Evolutionary conservation across 2,113 vertebrate genomes (phyloP), one percentile per base, ranked within the genome.

Genomic region (Gambusia holbrooki): DNA sequence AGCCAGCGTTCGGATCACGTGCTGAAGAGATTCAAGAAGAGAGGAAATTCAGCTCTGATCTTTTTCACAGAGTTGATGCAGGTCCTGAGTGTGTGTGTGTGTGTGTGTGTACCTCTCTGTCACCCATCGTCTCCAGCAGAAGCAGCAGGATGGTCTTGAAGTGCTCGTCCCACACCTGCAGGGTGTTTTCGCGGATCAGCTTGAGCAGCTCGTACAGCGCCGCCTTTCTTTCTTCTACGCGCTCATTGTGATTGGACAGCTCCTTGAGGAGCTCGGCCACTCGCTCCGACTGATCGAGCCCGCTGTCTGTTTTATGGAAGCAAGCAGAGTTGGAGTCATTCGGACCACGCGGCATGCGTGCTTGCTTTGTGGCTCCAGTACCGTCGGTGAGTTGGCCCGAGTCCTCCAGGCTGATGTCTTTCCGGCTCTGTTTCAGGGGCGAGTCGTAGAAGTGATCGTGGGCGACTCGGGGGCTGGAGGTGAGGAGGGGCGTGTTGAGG

Each of bases 61-160:
- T 13, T 8, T 19, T 27, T 48, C 35, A 27, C 17, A 5, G 22
- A 14, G 29, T 37, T 10, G 13, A 25, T 4, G 30, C 22, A 51
- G 42, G 28, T 25, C 63, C 15, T 7, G 35, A 11, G 32, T 0
- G 2, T 35, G 35, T 10, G 35, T 10, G 35, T 35, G 32, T 0
- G 40, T 42, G 54, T 51, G 54, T 33, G 45, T 30, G 22, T 93
- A 97, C 97, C 96, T 99, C 97, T 93, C 96, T 94, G 91, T 99
- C 97, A 1, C 96, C 96, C 88, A 98, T 96, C 0, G 97, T 98
- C 94, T 98, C 97, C 66, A 99, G 96, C 84, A 99, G 92, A 62
- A 99, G 89, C 69, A 98, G 94, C 48, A 99, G 88, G 93, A 98
- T 96, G 88, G 97, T 98, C 94, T 99, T 99, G 93, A 99, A 98